A percentile compares a stretch with the other conserved stretches of the same genome.
phyloP scores from a whole-genome alignment of 2,888 invertebrate genomes.

The Cerastis leucographa region DNA sequence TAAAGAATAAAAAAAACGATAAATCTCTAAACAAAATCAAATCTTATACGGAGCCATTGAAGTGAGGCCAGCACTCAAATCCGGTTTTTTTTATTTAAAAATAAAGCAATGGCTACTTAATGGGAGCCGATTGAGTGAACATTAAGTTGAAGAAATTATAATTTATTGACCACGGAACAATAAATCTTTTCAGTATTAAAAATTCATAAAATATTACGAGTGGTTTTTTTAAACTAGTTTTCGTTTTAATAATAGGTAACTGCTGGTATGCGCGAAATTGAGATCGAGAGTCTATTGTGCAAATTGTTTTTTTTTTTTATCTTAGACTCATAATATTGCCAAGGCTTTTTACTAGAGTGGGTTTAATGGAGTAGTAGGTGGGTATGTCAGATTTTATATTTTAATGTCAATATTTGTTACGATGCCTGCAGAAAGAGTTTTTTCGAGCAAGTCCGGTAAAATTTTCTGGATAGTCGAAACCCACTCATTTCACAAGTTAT shows the following conservation, averaged over 20 bases:
- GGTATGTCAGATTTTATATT: not conserved
- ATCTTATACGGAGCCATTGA: conserved; percentile 63
- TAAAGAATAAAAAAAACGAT: conserved; percentile 14
- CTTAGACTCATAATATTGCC: too few species aligned
- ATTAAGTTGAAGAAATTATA: conserved; percentile 69
- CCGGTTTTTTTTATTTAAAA: conserved; percentile 63
- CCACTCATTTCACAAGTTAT: too few species aligned
- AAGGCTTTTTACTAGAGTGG: not conserved
- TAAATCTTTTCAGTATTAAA: conserved; percentile 66
- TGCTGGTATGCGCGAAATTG: conserved; percentile 32
- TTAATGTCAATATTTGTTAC: not conserved
- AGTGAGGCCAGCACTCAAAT: conserved; percentile 54
- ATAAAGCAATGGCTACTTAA: conserved; percentile 68
- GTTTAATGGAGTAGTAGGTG: too few species aligned
- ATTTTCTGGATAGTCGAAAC: not conserved
- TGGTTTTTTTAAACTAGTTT: conserved; percentile 59
- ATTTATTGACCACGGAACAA: conserved; percentile 64
- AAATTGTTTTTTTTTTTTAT: conserved; percentile 27
- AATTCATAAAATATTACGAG: conserved; percentile 61
- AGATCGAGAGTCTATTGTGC: conserved; percentile 50
- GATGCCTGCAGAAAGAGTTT: not conserved
- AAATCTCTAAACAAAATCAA: conserved; percentile 44
- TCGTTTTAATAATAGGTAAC: conserved; percentile 47
- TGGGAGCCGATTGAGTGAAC: conserved; percentile 63
- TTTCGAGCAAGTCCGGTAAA: not conserved